Evolutionary conservation across 2,113 vertebrate species (phyloP), one percentile per base, ranked within the genome.

Genomic region (Paratilapia polleni): DNA sequence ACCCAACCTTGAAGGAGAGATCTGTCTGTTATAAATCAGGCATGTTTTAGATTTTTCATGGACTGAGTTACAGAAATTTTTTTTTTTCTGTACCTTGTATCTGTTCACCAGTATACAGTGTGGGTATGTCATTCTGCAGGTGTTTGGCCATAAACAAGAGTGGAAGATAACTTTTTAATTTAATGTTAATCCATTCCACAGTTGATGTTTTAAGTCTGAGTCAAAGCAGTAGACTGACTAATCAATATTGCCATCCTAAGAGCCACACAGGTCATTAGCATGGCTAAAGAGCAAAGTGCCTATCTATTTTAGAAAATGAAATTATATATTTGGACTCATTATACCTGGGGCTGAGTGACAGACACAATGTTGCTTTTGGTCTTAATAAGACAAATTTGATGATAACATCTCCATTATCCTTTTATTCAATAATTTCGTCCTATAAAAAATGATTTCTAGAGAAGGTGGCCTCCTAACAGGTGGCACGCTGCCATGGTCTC

Each of bases 401-500:
- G 2, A 73, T 6, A 66, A 61, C n/a, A 57, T 41, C 38, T 7
- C 41, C 57, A 28, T 85, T 57, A 76, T 38, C 14, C 24, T 73
- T 87, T 89, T 78, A 76, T 20, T 52, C 22, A n/a, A n/a, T 61
- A 22, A 82, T 64, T 86, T 81, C 66, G 36, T 60, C 63, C 15
- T 47, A 52, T 59, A 59, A 79, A 58, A 76, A 49, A 62, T 12
- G 2, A 24, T 57, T 86, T 76, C 43, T n/a, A 58, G 43, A 68
- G 20, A 66, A 59, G 56, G 61, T 83, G 52, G 74, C 64, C 34
- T 85, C 84, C 54, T 41, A 80, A 77, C 88, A 89, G 85, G 85
- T 81, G 82, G 76, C 75, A 41, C 24, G 31, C 63, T 59, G 70
- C 70, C 83, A 75, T 3, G 38, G 43, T 56, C 81, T 59, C 31